These are phyloP conservation scores for Peromyscus nudipes DNA, from an alignment of 2,797 vertebrate species.

Conservation along the genomic window DNA sequence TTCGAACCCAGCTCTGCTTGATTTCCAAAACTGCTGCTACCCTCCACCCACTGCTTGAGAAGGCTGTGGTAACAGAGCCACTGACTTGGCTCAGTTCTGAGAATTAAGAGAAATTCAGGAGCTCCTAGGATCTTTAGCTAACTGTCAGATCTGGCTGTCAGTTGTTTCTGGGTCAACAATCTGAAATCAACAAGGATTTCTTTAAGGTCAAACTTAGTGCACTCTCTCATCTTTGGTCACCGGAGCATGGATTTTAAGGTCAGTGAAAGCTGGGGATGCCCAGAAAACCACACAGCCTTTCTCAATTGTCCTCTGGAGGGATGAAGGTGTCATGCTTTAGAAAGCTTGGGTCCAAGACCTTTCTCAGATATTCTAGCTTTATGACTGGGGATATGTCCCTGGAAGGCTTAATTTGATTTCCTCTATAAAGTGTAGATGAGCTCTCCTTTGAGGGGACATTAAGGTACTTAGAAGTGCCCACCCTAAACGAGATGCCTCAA, in stretches of 20 bases:
- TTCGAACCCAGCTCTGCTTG: not conserved
- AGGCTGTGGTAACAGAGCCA: not conserved
- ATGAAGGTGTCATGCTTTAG: not conserved
- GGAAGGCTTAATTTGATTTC: slow-evolving; percentile 25
- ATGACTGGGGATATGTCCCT: not conserved
- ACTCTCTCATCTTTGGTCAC: not conserved
- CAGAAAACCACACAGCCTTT: not conserved
- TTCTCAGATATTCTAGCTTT: not conserved
- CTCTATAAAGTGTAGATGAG: slow-evolving; percentile 6
- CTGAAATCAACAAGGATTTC: not conserved
- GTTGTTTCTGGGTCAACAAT: not conserved
- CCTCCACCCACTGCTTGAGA: not conserved
- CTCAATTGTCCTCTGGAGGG: not conserved
- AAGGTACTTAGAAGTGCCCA: not conserved
- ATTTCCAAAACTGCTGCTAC: not conserved
- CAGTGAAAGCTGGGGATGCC: not conserved
- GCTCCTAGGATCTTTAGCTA: not conserved
- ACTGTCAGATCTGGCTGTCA: not conserved
- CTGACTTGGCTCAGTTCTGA: not conserved
- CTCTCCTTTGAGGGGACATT: not conserved
- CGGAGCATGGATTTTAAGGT: not conserved
- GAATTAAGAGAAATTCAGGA: not conserved
- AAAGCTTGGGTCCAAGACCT: not conserved
- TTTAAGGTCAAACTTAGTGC: not conserved
- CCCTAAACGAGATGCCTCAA: not conserved